Percentiles rank a stretch among this genome's conserved stretches.
These are phyloP conservation scores for Salarias fasciatus DNA, from an alignment of 2,797 vertebrate genomes.

Conservation along the genomic window DNA sequence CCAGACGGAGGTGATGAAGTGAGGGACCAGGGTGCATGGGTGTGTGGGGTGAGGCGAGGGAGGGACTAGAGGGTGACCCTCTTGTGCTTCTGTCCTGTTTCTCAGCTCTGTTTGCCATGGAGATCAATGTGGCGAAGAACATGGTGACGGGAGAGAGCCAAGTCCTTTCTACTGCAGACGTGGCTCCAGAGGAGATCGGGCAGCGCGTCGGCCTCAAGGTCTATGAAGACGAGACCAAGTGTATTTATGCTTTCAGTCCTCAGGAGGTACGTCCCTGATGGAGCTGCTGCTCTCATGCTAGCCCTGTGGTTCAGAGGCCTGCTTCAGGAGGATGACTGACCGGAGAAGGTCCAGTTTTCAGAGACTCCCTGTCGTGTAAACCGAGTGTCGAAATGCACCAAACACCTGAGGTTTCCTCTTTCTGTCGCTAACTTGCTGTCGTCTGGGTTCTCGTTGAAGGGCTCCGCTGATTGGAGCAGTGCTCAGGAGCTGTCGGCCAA, in stretches of 20 bases:
- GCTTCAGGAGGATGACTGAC: no score
- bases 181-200: constrained; percentile 82
- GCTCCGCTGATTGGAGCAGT: constrained; percentile 49
- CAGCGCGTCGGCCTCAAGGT: constrained; percentile 83
- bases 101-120: constrained; percentile 76
- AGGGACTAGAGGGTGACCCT: no score
- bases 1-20: no score
- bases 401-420: background rate
- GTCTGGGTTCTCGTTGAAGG: constrained; percentile 30
- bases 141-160: constrained; percentile 85
- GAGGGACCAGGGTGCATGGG: no score
- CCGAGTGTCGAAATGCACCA: no score
- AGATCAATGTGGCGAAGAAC: constrained; percentile 87
- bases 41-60: no score
- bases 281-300: background rate
- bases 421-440: background rate
- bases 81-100: no score
- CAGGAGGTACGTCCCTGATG: constrained; percentile 56
- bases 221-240: constrained; percentile 86
- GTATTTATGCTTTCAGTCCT: constrained; percentile 79
- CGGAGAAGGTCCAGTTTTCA: no score
- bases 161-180: constrained; percentile 84
- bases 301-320: no score
- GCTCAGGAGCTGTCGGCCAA: constrained; percentile 82
- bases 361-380: no score